Conservation (phyloP, 1,140 invertebrate species). For the Lucilia cuprina region DNA sequence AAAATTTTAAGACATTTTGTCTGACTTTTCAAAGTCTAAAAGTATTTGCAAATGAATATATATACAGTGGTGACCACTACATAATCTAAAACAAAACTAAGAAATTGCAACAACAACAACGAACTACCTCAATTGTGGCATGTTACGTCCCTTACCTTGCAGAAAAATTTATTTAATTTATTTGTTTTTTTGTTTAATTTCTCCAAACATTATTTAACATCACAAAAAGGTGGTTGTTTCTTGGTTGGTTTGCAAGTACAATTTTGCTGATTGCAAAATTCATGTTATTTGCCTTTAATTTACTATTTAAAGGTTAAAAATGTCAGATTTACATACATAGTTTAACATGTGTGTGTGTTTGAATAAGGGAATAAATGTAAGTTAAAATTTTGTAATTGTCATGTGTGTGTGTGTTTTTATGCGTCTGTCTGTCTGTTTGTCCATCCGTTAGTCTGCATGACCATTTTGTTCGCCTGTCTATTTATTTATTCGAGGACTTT, state of each 20-base stretch:
- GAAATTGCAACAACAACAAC: no score
- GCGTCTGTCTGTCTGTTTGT: neutral
- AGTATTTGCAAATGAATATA: no score
- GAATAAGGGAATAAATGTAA: neutral
- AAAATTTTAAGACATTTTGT: no score
- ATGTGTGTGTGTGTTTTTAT: neutral
- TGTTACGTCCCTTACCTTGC: neutral
- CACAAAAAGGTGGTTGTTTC: conserved; percentile 6
- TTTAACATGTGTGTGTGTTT: neutral
- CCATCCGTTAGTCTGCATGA: neutral
- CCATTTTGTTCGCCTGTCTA: neutral
- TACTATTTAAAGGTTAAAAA: conserved; percentile 30
- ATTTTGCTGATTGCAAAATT: neutral
- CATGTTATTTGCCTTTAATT: conserved; percentile 32
- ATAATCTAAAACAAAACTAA: no score
- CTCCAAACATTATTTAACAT: neutral
- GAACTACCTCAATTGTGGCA: no score
- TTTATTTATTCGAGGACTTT: neutral
- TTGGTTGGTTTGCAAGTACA: neutral
- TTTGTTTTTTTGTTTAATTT: neutral
- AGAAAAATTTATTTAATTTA: neutral
- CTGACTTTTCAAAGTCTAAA: no score
- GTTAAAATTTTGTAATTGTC: neutral
- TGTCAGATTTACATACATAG: conserved; percentile 19
- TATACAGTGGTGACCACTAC: no score